Evolutionary conservation across 2,113 vertebrate genomes (phyloP), one percentile per base, ranked within the genome.

Genomic region (Cyanoramphus novaezelandiae): DNA sequence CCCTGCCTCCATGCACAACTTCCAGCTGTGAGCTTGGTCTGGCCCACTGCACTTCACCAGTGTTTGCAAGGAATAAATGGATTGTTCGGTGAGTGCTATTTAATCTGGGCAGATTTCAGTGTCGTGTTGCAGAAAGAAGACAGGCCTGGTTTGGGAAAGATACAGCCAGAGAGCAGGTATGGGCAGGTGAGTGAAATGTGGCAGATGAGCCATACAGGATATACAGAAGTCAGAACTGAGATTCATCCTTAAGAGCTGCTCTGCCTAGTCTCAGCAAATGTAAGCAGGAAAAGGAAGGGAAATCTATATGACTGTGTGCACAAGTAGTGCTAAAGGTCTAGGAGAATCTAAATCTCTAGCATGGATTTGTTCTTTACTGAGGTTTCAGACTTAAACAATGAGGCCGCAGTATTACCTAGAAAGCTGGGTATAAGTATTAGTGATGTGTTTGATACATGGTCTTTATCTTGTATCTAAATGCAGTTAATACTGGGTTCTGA

Each of bases 401-500:
- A 94, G 44, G 50, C 55, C 29, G 35, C 21, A 80, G 5, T 23
- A 23, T 17, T 35, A 57, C 28, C 50, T 9, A 31, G 31, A 35
- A 74, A 75, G 25, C 60, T 67, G 63, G 5, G 7, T 55, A 33
- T 85, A 53, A 52, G 43, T 49, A 37, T 53, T 29, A 53, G 33
- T 68, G 70, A 33, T 20, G 27, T 70, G 33, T 94, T 80, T 70
- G 63, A 64, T 50, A 57, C 3, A 44, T 1, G 1, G 5, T 64
- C 71, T 77, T 87, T 55, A 39, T 37, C 47, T 84, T 50, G 15
- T 64, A 17, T 28, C 35, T 82, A 78, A 68, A 53, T 65, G n/a
- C n/a, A 63, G 49, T 88, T 90, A 68, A 8, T 74, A 17, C 14
- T 81, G 29, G 2, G 6, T 93, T 94, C 86, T 92, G 65, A 88